Base-by-base conservation (phyloP, 1,140 invertebrate genomes). In the Papilio polyxenes region DNA sequence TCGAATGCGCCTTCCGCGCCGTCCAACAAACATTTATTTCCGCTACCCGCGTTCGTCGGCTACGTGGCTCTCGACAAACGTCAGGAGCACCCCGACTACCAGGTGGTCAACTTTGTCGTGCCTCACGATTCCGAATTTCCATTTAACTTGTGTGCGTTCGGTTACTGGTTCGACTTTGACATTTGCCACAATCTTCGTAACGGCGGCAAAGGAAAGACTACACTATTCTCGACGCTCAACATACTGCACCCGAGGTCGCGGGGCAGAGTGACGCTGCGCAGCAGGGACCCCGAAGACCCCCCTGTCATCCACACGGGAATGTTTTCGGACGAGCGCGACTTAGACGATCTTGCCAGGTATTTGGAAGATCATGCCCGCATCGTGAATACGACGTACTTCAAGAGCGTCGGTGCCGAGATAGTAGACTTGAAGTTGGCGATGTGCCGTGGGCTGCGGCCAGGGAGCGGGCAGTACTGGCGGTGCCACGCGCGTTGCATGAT, bases 11-110 rank as follows among this genome's bases (percentile, higher is more conserved):
- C n/a, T 3, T 10, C 59, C 9, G 49, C 20, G 9, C n/a, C 17
- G 17, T 76, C 80, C n/a, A 31, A 72, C 6, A 78, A 82, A n/a
- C 65, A 72, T 59, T 48, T 77, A 15, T 48, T 75, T 37, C 77
- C 72, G 15, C 96, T 96, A 0, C 97, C 78, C 59, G 44, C 59
- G 31, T 69, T 96, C 82, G 95, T 97, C 3, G 97, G 97, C 0
- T 87, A 98, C 31, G 97, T 97, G 87, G 96, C 97, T 0, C 96
- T 97, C 0, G 81, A 85, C 53, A 78, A 82, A 44, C 23, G 9
- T 11, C 65, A 82, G 51, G 17, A 23, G 1, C 81, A 81, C 48
- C 84, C 82, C 2, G 83, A 85, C 56, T 81, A 82, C 56, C 78
- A 85, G 69, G 69, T 74, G 10, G n/a, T 80, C 4, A 69, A 40